Evolutionary conservation across 2,888 invertebrate species (phyloP), one percentile per base, ranked within the genome.

Genomic region (Neoscelio sp.): DNA sequence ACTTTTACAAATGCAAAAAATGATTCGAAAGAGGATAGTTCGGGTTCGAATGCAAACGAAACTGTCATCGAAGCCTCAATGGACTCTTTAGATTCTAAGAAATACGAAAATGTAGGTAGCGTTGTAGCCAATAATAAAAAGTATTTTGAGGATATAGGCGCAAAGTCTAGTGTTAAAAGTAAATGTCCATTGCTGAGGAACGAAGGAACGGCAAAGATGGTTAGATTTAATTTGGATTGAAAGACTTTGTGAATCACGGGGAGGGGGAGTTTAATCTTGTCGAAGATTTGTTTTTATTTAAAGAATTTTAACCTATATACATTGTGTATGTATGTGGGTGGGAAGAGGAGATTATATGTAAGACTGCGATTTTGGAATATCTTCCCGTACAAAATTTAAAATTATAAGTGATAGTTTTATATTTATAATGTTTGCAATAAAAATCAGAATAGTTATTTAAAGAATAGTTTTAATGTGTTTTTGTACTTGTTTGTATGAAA

Each of bases 201-300:
- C 56, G 85, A 80, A 17, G 82, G 74, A 15, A 44, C 38, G 3
- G 40, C 80, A 7, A 89, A 89, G 54, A 84, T 81, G 2, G 90
- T 90, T 2, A 83, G 87, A 67, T 90, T 90, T 73, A 84, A 87
- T 46, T 58, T 82, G 13, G 70, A 80, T 15, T 78, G 42, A 81
- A 2, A 8, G 10, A n/a, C n/a, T 33, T 33, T 7, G 4, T n/a
- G 4, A 33, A 2, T 33, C 2, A 6, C 33, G 33, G 33, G 2
- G 6, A n/a, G n/a, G 3, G 10, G 8, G 17, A 30, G 17, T 13
- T n/a, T 6, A 42, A 23, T 74, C 64, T 75, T 67, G 75, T 67
- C 67, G 60, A 75, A 75, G 65, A 33, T 50, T 30, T n/a, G n/a
- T 46, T 58, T 30, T 42, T 33, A 35, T 2, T 67, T 46, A 40